Evolutionary conservation across 2,888 invertebrate species (phyloP).

Genomic region (Pachliopta kotzebuea): DNA sequence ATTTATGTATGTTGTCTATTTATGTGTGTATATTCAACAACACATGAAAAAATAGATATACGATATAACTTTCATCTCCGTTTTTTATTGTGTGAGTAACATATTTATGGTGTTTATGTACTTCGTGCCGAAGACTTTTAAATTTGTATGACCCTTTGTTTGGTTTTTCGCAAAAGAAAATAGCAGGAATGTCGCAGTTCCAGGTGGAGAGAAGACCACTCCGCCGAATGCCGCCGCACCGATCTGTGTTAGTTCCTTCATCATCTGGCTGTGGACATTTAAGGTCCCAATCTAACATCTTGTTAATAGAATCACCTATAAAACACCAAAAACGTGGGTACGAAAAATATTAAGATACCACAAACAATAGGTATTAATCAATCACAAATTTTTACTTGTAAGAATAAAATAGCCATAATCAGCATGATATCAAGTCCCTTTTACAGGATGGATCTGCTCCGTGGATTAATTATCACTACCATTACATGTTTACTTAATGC

Average conservation of each 20-base stretch:
- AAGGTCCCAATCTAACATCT: constrained; percentile 45
- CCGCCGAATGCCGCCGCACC: constrained; percentile 48
- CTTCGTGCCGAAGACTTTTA: constrained; percentile 15
- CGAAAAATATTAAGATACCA: neutral
- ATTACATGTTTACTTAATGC: too few species aligned
- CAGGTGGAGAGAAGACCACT: constrained; percentile 44
- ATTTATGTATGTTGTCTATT: too few species aligned
- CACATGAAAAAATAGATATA: constrained; percentile 4
- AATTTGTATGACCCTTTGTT: constrained; percentile 33
- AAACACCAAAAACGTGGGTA: neutral
- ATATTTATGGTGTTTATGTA: constrained; percentile 17
- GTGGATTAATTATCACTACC: too few species aligned
- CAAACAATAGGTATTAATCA: neutral
- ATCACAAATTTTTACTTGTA: too few species aligned
- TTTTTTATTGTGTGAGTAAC: constrained; percentile 22
- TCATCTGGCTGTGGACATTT: constrained; percentile 36
- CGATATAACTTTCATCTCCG: constrained; percentile 14
- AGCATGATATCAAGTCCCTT: too few species aligned
- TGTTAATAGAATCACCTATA: constrained; percentile 41
- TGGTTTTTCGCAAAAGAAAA: constrained; percentile 55
- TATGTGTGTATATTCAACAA: too few species aligned
- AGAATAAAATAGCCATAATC: too few species aligned
- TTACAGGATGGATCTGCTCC: too few species aligned
- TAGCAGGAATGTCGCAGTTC: constrained; percentile 41
- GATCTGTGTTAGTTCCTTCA: constrained; percentile 31